Evolutionary conservation across 2,797 vertebrate species (phyloP), one percentile per base, ranked within the genome.

Genomic region (Muraenolepis orangiensis): DNA sequence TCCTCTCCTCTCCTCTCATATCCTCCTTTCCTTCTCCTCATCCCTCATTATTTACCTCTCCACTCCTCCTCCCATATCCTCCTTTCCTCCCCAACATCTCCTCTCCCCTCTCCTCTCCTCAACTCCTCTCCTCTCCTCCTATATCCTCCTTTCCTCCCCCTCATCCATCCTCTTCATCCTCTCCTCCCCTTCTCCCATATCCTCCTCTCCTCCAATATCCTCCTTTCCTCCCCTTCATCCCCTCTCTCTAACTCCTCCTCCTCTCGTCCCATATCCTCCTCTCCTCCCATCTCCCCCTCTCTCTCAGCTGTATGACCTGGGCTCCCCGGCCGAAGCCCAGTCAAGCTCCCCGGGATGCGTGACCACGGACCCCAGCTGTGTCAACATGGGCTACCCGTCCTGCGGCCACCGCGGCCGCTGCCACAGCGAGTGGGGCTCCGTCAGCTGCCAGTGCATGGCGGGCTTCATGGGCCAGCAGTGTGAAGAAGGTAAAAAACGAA

Each of bases 291-390:
- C 72, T 42, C 70, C 14, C 72, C 83, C 86, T 85, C 76, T 83
- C 72, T 77, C 61, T 29, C 89, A 96, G 96, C 87, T 96, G 0
- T 96, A 95, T 74, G 95, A 97, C 89, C 85, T 96, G 82, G 94
- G 94, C 80, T 91, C 93, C 74, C 95, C 95, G 0, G 93, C 95
- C 0, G 95, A 96, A 82, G 95, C 93, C 0, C 87, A 91, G 73
- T 93, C 94, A 77, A 97, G 94, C 88, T 90, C 93, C 34, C 94
- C 95, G 0, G 96, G 95, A 76, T 97, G 96, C 78, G 75, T 85
- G 20, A 91, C 94, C 83, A 96, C 93, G 0, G 95, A 96, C 71
- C 91, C 93, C 83, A 94, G 93, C 92, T 97, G 96, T 88, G 92
- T 96, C 84, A 94, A 92, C 89, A 89, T 92, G 91, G 94, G 93